Evolutionary conservation across 2,888 invertebrate genomes (phyloP), one percentile per base, ranked within the genome.

Genomic region (Acrobasis consociella): DNA sequence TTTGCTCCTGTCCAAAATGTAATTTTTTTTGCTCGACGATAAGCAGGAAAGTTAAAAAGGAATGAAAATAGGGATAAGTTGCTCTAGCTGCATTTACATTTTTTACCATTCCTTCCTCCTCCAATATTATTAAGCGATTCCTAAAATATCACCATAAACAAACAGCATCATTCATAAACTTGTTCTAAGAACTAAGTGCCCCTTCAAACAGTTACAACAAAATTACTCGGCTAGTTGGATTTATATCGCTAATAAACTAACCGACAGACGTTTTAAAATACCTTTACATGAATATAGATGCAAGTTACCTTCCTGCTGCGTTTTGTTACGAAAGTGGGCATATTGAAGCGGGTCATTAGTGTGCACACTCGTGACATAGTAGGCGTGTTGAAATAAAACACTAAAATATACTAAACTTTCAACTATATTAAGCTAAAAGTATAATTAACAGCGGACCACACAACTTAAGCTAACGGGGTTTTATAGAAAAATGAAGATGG

Each of bases 201-300:
- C 9, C 46, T 52, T 56, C 56, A 56, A 42, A 42, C 17, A 46
- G 56, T 46, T 56, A 42, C 11, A 42, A 42, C 46, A 56, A 42
- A 56, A 56, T 56, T 46, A 56, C 56, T 56, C 55, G 39, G 15
- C 16, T 42, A 56, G 56, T 56, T 42, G 15, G 56, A 56, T 56
- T 56, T 56, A 56, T 56, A 42, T 22, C 42, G 56, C 22, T 17
- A 56, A 56, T 56, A 56, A 56, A 56, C 56, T 42, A 56, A 56
- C 56, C 13, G 42, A 56, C 56, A 56, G 42, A 56, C 56, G 22
- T 38, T 56, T 42, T 46, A 17, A 42, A 42, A 56, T 46, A 56
- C 56, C 42, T 56, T 42, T 17, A 56, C 56, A 56, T 46, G 42
- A 42, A 46, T 56, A 56, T 16, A 56, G 42, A 56, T 42, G 56